Evolutionary conservation across 2,113 vertebrate species (phyloP).

Genomic region (Otocyon megalotis): DNA sequence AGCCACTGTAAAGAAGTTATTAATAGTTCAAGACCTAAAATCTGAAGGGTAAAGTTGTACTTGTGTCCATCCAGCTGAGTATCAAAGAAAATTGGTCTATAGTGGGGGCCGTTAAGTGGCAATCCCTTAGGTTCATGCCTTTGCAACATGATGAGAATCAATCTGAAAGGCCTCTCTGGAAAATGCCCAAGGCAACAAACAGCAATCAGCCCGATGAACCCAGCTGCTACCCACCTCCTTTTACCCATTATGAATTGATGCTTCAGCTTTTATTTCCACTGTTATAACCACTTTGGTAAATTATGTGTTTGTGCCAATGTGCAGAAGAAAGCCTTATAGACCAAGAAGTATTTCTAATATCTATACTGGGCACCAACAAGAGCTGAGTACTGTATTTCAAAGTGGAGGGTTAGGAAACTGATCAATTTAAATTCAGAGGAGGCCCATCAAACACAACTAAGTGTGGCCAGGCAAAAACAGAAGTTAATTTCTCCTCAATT

Average conservation of each 20-base stretch:
- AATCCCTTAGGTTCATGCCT: neutral
- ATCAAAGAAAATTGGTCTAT: neutral
- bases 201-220: neutral
- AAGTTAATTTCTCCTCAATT: neutral
- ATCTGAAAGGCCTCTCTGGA: neutral
- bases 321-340: neutral
- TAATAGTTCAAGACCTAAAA: neutral
- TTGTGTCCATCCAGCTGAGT: neutral
- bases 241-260: neutral
- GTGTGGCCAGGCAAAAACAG: neutral
- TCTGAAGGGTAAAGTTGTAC: neutral
- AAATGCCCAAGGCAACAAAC: neutral
- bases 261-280: neutral
- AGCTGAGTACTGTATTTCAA: neutral
- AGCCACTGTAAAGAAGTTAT: neutral
- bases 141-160: conserved; percentile 8
- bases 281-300: neutral
- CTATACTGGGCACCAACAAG: neutral
- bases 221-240: neutral
- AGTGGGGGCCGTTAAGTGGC: neutral
- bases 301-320: neutral
- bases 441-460: neutral
- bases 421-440: neutral
- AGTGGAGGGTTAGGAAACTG: neutral
- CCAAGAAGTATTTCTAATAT: neutral